phyloP scores from a whole-genome alignment of 2,888 invertebrate genomes.

The Limnephilus lunatus region DNA sequence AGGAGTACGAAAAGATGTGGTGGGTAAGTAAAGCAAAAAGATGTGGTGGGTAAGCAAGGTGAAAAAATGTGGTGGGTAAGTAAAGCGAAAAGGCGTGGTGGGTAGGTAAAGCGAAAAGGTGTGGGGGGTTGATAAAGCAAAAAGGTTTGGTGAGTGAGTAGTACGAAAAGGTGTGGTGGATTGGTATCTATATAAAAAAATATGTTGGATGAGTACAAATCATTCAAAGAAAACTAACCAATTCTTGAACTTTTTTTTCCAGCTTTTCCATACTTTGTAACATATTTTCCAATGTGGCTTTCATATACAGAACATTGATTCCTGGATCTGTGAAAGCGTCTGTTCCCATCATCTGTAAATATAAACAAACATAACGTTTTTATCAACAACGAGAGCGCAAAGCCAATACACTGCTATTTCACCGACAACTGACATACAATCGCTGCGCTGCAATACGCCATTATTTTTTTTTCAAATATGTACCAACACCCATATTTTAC shows the following conservation, averaged over 20 bases:
- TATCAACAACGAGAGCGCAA: not conserved
- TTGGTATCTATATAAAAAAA: too few relatives aligned
- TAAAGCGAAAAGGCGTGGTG: too few relatives aligned
- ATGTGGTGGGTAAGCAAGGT: too few relatives aligned
- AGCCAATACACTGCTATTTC: not conserved
- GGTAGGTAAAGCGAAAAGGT: too few relatives aligned
- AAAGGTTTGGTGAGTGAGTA: too few relatives aligned
- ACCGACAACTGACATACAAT: not conserved
- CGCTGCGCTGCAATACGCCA: not conserved
- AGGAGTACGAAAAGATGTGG: too few relatives aligned
- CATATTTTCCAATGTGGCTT: slow-evolving; percentile 48
- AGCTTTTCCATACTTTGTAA: slow-evolving; percentile 46
- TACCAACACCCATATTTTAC: too few relatives aligned
- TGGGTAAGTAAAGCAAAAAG: too few relatives aligned
- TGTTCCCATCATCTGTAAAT: slow-evolving; percentile 58
- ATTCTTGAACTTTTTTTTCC: slow-evolving; percentile 53
- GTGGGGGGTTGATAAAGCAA: too few relatives aligned
- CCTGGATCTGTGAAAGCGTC: slow-evolving; percentile 31
- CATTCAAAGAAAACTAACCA: not conserved
- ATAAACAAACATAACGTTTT: not conserved
- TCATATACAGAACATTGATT: slow-evolving; percentile 51
- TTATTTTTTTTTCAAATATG: not conserved
- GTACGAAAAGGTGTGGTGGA: too few relatives aligned
- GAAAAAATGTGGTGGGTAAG: too few relatives aligned
- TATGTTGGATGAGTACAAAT: not conserved